A percentile compares a stretch with the other conserved stretches of the same genome.
phyloP scores from a whole-genome alignment of 2,888 invertebrate species.

The Liopterus haemorrhoidalis region DNA sequence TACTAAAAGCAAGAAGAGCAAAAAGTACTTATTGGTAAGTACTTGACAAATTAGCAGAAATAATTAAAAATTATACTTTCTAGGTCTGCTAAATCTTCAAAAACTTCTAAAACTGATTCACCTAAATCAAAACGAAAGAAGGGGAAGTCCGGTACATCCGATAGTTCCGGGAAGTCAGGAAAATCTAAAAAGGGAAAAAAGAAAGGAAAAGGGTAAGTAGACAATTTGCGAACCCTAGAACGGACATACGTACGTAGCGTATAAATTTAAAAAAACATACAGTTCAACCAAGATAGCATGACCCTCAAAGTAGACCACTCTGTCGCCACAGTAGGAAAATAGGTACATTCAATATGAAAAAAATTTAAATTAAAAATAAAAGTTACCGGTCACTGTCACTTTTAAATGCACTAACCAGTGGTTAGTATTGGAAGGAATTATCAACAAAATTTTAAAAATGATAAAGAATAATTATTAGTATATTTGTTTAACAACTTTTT shows the following conservation, averaged over 20 bases:
- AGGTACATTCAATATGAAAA: too few species aligned
- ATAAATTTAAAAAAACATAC: neutral
- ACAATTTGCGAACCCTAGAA: constrained; percentile 1
- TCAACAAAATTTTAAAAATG: too few species aligned
- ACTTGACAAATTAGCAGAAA: constrained; percentile 19
- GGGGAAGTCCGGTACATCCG: constrained; percentile 13
- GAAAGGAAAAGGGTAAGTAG: constrained; percentile 24
- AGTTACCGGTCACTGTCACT: too few species aligned
- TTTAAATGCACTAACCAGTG: too few species aligned
- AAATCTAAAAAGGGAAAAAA: constrained; percentile 23
- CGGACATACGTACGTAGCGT: neutral
- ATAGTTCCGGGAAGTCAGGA: constrained; percentile 23
- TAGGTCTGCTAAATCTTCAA: constrained; percentile 9
- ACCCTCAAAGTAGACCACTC: too few species aligned
- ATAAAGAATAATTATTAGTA: too few species aligned
- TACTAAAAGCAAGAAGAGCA: constrained; percentile 14
- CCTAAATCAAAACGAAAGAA: constrained; percentile 16
- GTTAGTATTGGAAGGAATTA: too few species aligned
- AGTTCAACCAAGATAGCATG: too few species aligned
- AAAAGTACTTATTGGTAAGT: too few species aligned
- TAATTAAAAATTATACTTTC: constrained; percentile 14
- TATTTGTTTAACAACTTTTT: too few species aligned
- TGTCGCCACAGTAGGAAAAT: too few species aligned
- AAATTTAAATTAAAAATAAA: too few species aligned
- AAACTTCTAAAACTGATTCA: constrained; percentile 15